phyloP scores from a whole-genome alignment of 2,797 vertebrate genomes.

The Chaenodraco wilsoni region DNA sequence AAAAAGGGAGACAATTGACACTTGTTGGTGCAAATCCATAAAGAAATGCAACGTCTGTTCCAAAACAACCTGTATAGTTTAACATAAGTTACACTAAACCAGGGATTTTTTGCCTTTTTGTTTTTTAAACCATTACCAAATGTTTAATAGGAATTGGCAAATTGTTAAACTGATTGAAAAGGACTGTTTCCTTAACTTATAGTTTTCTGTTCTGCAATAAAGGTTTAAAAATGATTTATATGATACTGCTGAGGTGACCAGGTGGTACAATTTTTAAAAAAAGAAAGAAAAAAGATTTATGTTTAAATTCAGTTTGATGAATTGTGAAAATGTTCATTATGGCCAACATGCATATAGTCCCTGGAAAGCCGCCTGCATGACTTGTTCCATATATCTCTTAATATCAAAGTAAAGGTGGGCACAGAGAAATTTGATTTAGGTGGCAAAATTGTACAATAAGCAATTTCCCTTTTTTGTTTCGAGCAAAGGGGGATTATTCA shows the following conservation, averaged over 20 bases:
- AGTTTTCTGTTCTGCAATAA: background rate
- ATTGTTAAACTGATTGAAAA: conserved; percentile 25
- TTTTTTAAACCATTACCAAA: background rate
- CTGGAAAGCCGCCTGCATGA: conserved; percentile 2
- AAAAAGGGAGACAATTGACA: background rate
- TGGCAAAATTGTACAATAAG: conserved; percentile 57
- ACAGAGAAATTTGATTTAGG: conserved; percentile 35
- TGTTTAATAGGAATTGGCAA: background rate
- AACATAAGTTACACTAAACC: background rate
- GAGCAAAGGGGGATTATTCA: conserved; percentile 67
- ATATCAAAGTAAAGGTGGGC: conserved; percentile 38
- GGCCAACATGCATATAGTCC: conserved; percentile 11
- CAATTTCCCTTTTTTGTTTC: conserved; percentile 59
- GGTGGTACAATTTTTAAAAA: background rate
- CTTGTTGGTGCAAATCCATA: background rate
- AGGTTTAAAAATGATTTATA: background rate
- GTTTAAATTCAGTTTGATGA: conserved; percentile 37
- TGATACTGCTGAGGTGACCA: background rate
- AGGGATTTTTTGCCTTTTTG: background rate
- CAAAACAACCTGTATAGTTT: background rate
- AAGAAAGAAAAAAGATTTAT: conserved; percentile 36
- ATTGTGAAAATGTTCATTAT: conserved; percentile 39
- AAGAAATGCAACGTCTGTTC: background rate
- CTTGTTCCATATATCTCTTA: conserved; percentile 10
- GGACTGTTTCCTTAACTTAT: background rate